phyloP scores from a whole-genome alignment of 2,113 vertebrate genomes.

The Callipepla californica region DNA sequence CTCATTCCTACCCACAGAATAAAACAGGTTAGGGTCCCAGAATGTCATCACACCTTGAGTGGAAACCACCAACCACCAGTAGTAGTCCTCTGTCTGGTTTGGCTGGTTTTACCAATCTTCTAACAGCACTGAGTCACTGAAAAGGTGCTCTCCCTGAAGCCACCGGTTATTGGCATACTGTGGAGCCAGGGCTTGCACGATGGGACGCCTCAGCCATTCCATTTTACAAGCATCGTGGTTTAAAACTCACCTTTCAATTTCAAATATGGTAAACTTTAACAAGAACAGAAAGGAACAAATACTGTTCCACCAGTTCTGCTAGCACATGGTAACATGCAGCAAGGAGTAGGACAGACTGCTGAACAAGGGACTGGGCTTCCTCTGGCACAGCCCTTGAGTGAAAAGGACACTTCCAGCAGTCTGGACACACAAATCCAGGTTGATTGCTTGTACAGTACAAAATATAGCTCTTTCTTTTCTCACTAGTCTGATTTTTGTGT shows the following conservation, averaged over 20 bases:
- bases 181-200: background rate
- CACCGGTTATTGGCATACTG: background rate
- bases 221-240: background rate
- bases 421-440: background rate
- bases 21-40: background rate
- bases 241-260: background rate
- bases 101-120: background rate
- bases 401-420: background rate
- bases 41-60: background rate
- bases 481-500: background rate
- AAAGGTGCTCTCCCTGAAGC: background rate
- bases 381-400: background rate
- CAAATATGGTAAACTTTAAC: background rate
- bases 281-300: background rate
- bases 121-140: background rate
- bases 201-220: background rate
- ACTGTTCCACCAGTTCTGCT: background rate
- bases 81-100: background rate
- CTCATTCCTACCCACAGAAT: background rate
- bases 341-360: background rate
- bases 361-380: accelerated
- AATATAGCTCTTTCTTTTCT: background rate
- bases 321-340: background rate
- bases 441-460: background rate
- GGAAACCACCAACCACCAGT: constrained; percentile 8